These are phyloP conservation scores for Hypotaenidia philippensis DNA, from an alignment of 2,797 vertebrate species.

Conservation along the genomic window DNA sequence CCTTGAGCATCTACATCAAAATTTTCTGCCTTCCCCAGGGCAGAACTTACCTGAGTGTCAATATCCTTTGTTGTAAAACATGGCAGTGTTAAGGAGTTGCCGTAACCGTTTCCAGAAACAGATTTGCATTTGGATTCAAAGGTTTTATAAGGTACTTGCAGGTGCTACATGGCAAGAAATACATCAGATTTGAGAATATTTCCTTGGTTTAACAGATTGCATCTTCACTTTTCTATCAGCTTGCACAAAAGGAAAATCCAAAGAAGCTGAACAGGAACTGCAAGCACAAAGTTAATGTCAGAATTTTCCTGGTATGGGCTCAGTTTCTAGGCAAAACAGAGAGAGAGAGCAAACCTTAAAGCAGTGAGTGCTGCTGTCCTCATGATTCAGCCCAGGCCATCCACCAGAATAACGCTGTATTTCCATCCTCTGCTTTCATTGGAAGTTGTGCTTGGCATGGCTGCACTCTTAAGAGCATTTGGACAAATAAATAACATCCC, in stretches of 20 bases:
- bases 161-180: not conserved
- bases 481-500: constrained; percentile 73
- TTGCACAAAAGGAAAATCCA: not conserved
- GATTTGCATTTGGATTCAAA: not conserved
- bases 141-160: not conserved
- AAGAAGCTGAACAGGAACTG: not conserved
- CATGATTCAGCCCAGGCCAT: constrained; percentile 30
- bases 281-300: not conserved
- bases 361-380: not conserved
- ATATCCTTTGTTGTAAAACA: not conserved
- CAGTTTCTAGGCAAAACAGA: not conserved
- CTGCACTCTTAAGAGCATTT: constrained; percentile 57
- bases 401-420: not conserved
- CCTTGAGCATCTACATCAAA: not conserved
- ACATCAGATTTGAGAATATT: not conserved
- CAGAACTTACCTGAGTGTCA: not conserved
- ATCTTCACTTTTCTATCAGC: not conserved
- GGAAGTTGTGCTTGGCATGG: constrained; percentile 73
- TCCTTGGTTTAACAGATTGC: not conserved
- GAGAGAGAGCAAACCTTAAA: not conserved
- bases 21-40: not conserved
- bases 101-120: not conserved
- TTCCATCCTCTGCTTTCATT: constrained; percentile 59
- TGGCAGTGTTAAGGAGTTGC: not conserved
- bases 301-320: not conserved